Evolutionary conservation across 2,797 vertebrate species (phyloP), one percentile per base, ranked within the genome.

Genomic region (Cryptoprocta ferox): DNA sequence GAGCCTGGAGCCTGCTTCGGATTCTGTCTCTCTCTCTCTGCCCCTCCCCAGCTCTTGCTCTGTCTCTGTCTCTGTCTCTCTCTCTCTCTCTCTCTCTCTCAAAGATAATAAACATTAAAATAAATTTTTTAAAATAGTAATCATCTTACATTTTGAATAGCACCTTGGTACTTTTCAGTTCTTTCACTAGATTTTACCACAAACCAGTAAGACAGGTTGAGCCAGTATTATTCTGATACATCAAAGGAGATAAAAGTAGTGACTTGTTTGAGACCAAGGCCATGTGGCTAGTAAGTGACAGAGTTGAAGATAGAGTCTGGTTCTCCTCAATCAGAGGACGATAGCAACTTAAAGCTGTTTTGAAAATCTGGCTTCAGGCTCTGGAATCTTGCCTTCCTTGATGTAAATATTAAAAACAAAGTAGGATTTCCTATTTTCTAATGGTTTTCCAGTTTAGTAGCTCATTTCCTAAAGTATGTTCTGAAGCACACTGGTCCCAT

Each of bases 371-470:
- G 19, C 66, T 39, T n/a, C 11, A 96, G 87, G 50, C 92, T 95
- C 45, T 71, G 28, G 56, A 95, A 92, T 85, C 83, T 95, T 98
- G 87, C 65, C 94, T 97, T 94, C 80, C 53, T 97, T 95, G 91
- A 95, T 92, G 10, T 81, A 63, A 97, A 94, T 96, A 71, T 91
- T 16, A 45, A 53, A 95, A 59, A 59, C 21, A 59, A 56, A 56
- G 93, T 79, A 59, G n/a, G 66, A 30, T 97, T 98, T 97, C 2
- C 4, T 97, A 21, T 86, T 96, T 92, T 96, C 63, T 65, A 66
- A 32, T 85, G 84, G 28, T 88, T 98, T 98, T 98, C 87, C 82
- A 89, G 9, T 0, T 70, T 79, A 81, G 83, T 88, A 96, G 89
- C 92, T 86, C 78, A 50, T 95, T 85, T 93, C 32, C 35, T 68